Base-by-base conservation (phyloP, 64 coral and sea anemone genomes). In the Montipora sp. region DNA sequence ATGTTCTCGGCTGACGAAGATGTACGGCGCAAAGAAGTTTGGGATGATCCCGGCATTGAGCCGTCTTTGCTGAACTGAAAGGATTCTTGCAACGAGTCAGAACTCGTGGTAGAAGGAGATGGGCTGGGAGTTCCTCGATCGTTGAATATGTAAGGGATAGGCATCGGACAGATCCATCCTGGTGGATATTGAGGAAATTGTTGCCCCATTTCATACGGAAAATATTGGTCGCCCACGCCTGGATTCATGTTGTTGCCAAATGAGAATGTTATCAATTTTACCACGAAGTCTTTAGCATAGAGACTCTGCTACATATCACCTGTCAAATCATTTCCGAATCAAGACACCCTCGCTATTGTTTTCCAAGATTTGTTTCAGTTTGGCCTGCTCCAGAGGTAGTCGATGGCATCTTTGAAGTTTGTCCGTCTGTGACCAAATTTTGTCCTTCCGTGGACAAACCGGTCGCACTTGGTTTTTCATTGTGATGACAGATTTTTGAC, bases 401-500 rank as follows among this genome's bases (percentile, higher is more conserved):
- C 51, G 75, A 77, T 5, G 45, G 75, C 75, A 49, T 49, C 44
- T 48, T 49, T 49, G 47, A 77, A 77, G 36, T 77, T 77, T 77
- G 75, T 77, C 45, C 75, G 3, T 48, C 14, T 3, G 45, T 44
- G 43, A 77, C 43, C 43, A 47, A 77, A 77, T 77, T 47, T 77
- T 77, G 10, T 77, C 75, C 75, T 77, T 46, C 49, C 13, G 75
- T 87, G 63, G 53, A 81, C 79, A 81, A 81, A 81, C 79, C 79
- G 79, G 47, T 81, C 47, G 79, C 79, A 81, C 79, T 81, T 81
- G 79, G 79, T 81, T 81, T 49, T 58, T 74, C 16, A 87, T 87
- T 87, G 84, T 77, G 86, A 88, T 88, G 74, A 88, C 70, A 75
- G 86, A 58, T 88, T 88, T 88, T 80, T 80, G 50, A 80, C 78